Evolutionary conservation across 2,797 vertebrate genomes (phyloP), one percentile per base, ranked within the genome.

Genomic region (Leuciscus waleckii): DNA sequence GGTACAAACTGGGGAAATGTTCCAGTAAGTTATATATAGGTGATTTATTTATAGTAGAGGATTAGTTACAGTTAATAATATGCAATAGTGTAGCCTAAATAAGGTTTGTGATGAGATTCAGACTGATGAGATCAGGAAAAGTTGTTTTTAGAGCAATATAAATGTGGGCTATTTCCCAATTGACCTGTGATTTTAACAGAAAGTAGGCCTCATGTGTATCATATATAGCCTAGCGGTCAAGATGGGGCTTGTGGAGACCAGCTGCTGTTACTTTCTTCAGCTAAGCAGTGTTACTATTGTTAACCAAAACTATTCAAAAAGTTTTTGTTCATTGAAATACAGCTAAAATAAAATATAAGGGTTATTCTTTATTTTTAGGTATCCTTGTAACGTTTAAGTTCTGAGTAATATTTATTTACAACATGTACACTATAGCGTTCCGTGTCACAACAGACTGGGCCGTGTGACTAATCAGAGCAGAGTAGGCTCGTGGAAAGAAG

Each of bases 181-280:
- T 68, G 41, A 56, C 56, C 23, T 32, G 39, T 37, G 29, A 51
- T 78, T 81, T 86, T 73, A 23, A 17, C 65, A 16, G 67, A 82
- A 88, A 78, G 17, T 70, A 79, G 82, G 79, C 49, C 84, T 87
- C 21, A 23, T 85, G 79, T 75, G 82, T 79, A 79, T 56, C 46
- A 37, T 46, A 61, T 83, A 65, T 80, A 85, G 74, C 46, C 43
- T 43, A 63, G 32, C 54, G 75, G 69, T 80, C 67, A 65, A 54
- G 49, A 43, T 23, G 6, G 41, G 39, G 16, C 26, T 54, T 46
- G 16, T 11, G 58, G 21, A 26, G 32, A 17, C 37, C 69, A 83
- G 29, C 68, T 77, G 51, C 32, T 39, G 4, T 35, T 74, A 3
- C 21, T 46, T 43, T 61, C 39, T 58, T 14, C 54, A 58, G 54